Percentiles rank a stretch among this genome's conserved stretches.
These are phyloP conservation scores for Aphidius ervi DNA, from an alignment of 1,140 invertebrate genomes.

Conservation along the genomic window DNA sequence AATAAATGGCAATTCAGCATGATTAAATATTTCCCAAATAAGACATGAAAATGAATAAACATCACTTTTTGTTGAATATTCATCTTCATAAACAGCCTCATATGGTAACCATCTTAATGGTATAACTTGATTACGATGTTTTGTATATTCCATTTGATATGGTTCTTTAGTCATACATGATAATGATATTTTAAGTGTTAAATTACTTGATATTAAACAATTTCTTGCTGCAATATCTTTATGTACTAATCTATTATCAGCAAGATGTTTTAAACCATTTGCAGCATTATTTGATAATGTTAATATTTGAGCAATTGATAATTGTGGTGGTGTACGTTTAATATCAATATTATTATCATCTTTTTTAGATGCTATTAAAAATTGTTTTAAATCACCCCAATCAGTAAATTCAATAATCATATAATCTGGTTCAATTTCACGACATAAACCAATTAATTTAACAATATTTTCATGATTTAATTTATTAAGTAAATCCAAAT, in stretches of 20 bases:
- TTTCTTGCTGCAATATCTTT: constrained; percentile 91
- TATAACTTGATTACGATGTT: constrained; percentile 69
- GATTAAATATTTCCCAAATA: constrained; percentile 87
- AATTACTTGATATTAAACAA: constrained; percentile 78
- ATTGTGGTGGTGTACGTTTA: constrained; percentile 57
- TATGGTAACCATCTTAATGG: constrained; percentile 74
- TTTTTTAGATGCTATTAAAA: constrained; percentile 77
- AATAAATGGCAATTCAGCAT: constrained; percentile 81
- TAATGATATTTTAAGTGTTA: constrained; percentile 80
- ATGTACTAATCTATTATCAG: constrained; percentile 72
- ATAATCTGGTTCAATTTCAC: constrained; percentile 80
- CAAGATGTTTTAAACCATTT: constrained; percentile 78
- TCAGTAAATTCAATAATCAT: constrained; percentile 89
- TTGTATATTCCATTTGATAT: constrained; percentile 81
- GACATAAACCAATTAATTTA: constrained; percentile 75
- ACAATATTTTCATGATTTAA: constrained; percentile 77
- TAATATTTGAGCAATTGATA: constrained; percentile 68
- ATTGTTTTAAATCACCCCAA: constrained; percentile 94
- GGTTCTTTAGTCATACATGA: constrained; percentile 78
- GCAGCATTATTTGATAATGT: constrained; percentile 75
- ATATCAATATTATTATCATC: constrained; percentile 34
- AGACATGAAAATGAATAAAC: constrained; percentile 88
- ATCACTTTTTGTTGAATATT: constrained; percentile 91
- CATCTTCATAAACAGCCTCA: constrained; percentile 85
- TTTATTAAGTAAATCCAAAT: constrained; percentile 80